Evolutionary conservation across 2,113 vertebrate species (phyloP).

Genomic region (Erinaceus europaeus): DNA sequence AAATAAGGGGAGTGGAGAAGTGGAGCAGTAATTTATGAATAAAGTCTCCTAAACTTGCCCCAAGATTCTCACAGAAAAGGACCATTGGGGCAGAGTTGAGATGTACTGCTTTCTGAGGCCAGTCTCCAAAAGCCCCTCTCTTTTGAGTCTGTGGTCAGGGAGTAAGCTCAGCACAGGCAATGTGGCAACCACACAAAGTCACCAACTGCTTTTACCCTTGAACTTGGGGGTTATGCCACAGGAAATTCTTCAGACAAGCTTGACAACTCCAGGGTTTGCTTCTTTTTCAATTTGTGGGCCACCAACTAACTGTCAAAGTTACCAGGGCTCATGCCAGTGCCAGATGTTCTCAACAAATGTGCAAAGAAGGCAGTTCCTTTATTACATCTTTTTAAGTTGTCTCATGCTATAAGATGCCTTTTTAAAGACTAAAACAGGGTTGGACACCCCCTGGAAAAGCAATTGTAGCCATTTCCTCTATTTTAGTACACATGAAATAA

Average conservation of each 20-base stretch:
- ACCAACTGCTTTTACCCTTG: not conserved
- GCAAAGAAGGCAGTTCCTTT: conserved; percentile 36
- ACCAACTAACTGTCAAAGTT: conserved; percentile 45
- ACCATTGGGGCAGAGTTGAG: too few species aligned
- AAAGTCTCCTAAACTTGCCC: rapidly evolving
- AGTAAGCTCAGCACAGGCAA: not conserved
- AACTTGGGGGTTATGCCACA: not conserved
- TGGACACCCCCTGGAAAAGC: conserved; percentile 46
- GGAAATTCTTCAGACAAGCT: not conserved
- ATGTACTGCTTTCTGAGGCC: not conserved
- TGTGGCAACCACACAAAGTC: not conserved
- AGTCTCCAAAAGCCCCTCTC: not conserved
- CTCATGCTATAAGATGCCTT: conserved; percentile 18
- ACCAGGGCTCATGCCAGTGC: conserved; percentile 33
- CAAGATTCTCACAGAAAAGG: not conserved
- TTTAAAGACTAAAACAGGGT: conserved; percentile 27
- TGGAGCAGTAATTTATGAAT: not conserved
- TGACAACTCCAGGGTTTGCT: not conserved
- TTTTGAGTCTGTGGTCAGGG: not conserved
- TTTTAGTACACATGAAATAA: conserved; percentile 61
- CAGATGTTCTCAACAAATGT: conserved; percentile 65
- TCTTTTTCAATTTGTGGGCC: conserved; percentile 26
- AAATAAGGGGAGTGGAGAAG: too few species aligned
- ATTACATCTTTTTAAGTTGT: conserved; percentile 37
- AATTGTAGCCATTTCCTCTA: conserved; percentile 54